phyloP scores from a whole-genome alignment of 2,888 invertebrate species.

The Conomelus anceps region DNA sequence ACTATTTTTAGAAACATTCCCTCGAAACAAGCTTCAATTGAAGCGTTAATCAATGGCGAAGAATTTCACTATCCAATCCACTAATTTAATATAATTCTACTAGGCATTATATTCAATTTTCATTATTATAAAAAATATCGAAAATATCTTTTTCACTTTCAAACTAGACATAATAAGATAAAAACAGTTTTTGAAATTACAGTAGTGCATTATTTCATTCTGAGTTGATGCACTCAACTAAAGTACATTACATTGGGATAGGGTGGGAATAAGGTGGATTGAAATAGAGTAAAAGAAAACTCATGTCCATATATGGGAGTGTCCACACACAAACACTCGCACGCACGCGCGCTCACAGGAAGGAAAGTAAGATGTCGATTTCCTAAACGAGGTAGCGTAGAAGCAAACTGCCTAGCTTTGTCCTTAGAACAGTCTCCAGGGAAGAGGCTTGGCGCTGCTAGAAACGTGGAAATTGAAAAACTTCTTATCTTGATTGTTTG shows the following conservation, averaged over 20 bases:
- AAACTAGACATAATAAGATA: no score
- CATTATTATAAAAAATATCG: no score
- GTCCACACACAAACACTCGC: not conserved
- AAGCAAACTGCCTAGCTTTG: not conserved
- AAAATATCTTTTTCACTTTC: no score
- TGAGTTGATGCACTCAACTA: not conserved
- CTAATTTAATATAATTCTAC: no score
- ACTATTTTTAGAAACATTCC: no score
- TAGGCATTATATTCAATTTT: no score
- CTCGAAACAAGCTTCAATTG: no score
- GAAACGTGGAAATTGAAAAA: not conserved
- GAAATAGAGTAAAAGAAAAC: not conserved
- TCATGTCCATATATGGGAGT: not conserved
- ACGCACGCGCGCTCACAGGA: not conserved
- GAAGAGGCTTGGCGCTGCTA: not conserved
- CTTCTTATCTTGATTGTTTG: not conserved
- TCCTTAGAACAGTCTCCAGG: not conserved
- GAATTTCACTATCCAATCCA: no score
- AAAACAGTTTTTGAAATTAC: not conserved
- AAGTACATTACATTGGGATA: no score
- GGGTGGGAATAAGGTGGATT: no score
- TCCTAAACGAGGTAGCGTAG: not conserved
- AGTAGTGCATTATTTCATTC: not conserved
- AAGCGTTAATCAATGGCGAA: no score
- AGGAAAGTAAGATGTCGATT: not conserved